Percentiles rank a stretch among this genome's conserved stretches.
Evolutionary conservation across 2,888 invertebrate species (phyloP).

Genomic region (Nomada flava): DNA sequence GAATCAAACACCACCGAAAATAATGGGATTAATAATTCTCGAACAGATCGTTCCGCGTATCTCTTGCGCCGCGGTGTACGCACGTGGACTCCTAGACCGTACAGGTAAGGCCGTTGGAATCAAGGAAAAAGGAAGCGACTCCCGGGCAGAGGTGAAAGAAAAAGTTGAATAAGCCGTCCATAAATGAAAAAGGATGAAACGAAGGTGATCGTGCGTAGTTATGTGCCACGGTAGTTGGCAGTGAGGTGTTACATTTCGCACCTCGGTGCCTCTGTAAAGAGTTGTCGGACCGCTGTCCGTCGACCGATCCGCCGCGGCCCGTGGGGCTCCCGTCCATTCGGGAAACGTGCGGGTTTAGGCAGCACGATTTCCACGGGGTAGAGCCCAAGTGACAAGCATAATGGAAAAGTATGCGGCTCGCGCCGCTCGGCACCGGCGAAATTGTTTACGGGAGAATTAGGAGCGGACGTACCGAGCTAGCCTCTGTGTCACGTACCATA

Average conservation of each 20-base stretch:
- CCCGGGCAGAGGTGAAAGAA: slow-evolving; percentile 5
- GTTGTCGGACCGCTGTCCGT: slow-evolving; percentile 76
- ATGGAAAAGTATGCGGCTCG: slow-evolving; percentile 51
- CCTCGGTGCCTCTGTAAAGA: slow-evolving; percentile 71
- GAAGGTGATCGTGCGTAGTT: slow-evolving; percentile 74
- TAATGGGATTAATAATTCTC: neutral
- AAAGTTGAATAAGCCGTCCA: slow-evolving; percentile 51
- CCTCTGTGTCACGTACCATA: slow-evolving; percentile 31
- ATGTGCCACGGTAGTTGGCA: slow-evolving; percentile 81
- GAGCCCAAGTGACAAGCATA: slow-evolving; percentile 56
- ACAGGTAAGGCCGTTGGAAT: slow-evolving; percentile 5
- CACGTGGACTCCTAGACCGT: slow-evolving; percentile 10
- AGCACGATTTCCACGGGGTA: slow-evolving; percentile 62
- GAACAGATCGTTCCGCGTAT: too few species aligned
- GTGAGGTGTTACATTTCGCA: slow-evolving; percentile 82
- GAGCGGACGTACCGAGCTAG: slow-evolving; percentile 21
- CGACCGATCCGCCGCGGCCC: slow-evolving; percentile 58
- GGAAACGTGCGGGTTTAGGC: slow-evolving; percentile 38
- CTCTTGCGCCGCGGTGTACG: neutral
- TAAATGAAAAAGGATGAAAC: slow-evolving; percentile 48
- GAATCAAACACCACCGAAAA: too few species aligned
- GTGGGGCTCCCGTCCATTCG: slow-evolving; percentile 24
- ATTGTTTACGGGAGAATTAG: slow-evolving; percentile 68
- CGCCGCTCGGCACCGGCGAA: slow-evolving; percentile 37
- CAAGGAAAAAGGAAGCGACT: slow-evolving; percentile 23